A percentile compares a stretch with the other conserved stretches of the same genome.
These are phyloP conservation scores for Drosophila ochracea DNA, from an alignment of 2,888 invertebrate species.

Conservation along the genomic window DNA sequence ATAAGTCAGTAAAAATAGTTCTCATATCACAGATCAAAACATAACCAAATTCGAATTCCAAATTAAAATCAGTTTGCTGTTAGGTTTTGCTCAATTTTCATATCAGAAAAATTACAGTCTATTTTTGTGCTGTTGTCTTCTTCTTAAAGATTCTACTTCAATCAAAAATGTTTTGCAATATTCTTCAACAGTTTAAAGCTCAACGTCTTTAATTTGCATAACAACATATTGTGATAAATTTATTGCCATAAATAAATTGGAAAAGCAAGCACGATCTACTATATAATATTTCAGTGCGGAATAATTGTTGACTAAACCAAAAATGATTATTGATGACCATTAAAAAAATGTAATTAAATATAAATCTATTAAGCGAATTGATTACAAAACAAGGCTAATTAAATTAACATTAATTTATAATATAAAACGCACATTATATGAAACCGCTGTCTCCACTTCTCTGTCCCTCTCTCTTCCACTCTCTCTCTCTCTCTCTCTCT, in stretches of 20 bases:
- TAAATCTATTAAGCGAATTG: background rate
- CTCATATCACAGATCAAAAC: background rate
- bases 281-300: background rate
- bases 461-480: background rate
- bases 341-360: background rate
- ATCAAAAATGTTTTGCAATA: slow-evolving; percentile 1
- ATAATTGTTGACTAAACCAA: background rate
- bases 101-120: background rate
- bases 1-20: background rate
- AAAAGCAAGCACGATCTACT: background rate
- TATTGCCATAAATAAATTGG: background rate
- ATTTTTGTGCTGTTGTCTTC: no score
- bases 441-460: no score
- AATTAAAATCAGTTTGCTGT: background rate
- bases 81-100: background rate
- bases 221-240: background rate
- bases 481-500: background rate
- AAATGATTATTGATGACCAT: background rate
- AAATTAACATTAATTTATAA: background rate
- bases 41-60: background rate
- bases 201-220: slow-evolving; percentile 11
- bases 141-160: background rate
- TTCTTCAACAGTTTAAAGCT: slow-evolving; percentile 11
- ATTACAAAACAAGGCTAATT: background rate
- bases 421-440: background rate